Evolutionary conservation across 2,797 vertebrate genomes (phyloP), one percentile per base, ranked within the genome.

Genomic region (Botia almorhae): DNA sequence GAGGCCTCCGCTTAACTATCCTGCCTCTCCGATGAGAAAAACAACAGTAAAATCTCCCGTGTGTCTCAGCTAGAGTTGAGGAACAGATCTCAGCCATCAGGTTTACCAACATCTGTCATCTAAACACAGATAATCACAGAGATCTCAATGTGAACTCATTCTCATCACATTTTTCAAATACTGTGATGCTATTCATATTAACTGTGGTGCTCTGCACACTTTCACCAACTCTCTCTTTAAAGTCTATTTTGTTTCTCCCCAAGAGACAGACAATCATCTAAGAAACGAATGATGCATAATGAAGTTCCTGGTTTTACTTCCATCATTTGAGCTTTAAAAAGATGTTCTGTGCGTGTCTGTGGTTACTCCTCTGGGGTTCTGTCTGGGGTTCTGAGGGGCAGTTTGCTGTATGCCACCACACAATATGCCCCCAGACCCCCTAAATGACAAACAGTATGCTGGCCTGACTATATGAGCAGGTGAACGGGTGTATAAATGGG

Each of bases 401-500:
- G 23, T 33, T 67, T 74, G 51, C 80, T 50, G 43, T 71, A 39
- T 46, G 76, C 65, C 81, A 86, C 82, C 85, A 80, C 55, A 80
- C 74, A 68, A 36, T 73, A 65, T 63, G 60, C 29, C n/a, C 58
- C 33, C 69, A 29, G 23, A 2, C 77, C 55, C 64, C 50, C 67
- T 60, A 43, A 17, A 33, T 16, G 26, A 46, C 61, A 26, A 26
- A 26, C 56, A 82, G 79, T n/a, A 60, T 2, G 33, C 65, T 75
- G 36, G 39, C 61, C 6, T 56, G 77, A 73, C 69, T 65, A 82
- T 23, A 67, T 23, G 83, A 91, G 87, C 89, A 91, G 90, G 90
- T 92, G 90, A 82, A 83, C 86, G 69, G 69, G 87, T 89, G 89
- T 83, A 87, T 69, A 83, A 46, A 85, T 87, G 76, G 73, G 79